These are phyloP conservation scores for Argopecten irradians DNA, from an alignment of 1,140 invertebrate genomes.

Conservation along the genomic window DNA sequence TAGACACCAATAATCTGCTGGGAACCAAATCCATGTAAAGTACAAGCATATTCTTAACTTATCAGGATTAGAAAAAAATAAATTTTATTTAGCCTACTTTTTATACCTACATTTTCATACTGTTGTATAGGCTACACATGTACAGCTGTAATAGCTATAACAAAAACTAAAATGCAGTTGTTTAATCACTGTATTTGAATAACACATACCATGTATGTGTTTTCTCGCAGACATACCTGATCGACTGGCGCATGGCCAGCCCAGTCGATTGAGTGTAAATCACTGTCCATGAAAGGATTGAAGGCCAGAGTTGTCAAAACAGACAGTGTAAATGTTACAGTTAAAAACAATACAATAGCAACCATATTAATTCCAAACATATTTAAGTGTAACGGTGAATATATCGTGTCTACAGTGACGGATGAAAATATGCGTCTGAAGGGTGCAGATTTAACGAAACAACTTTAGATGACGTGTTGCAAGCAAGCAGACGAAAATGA, in stretches of 20 bases:
- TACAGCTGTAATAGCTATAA: no score
- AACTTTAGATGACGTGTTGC: slow-evolving; percentile 25
- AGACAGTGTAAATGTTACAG: neutral
- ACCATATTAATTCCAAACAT: neutral
- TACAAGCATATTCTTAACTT: no score
- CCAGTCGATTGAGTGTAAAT: slow-evolving; percentile 68
- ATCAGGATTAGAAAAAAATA: no score
- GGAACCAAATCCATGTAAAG: no score
- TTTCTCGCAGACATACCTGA: neutral
- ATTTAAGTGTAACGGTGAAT: neutral
- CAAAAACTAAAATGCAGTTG: no score
- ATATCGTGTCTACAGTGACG: neutral
- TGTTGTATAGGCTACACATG: no score
- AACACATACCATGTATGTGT: no score
- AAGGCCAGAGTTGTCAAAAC: slow-evolving; percentile 47
- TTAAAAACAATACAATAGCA: neutral
- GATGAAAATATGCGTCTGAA: neutral
- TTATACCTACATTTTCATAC: no score
- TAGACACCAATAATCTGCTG: no score
- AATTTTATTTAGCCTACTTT: neutral
- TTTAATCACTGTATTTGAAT: no score
- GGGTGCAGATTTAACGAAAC: neutral
- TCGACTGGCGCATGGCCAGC: slow-evolving; percentile 48
- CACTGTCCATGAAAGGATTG: slow-evolving; percentile 70
- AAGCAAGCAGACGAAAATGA: slow-evolving; percentile 25